A percentile compares a stretch with the other conserved stretches of the same genome.
phyloP scores from a whole-genome alignment of 1,140 invertebrate genomes.

The Hyphantria cunea region DNA sequence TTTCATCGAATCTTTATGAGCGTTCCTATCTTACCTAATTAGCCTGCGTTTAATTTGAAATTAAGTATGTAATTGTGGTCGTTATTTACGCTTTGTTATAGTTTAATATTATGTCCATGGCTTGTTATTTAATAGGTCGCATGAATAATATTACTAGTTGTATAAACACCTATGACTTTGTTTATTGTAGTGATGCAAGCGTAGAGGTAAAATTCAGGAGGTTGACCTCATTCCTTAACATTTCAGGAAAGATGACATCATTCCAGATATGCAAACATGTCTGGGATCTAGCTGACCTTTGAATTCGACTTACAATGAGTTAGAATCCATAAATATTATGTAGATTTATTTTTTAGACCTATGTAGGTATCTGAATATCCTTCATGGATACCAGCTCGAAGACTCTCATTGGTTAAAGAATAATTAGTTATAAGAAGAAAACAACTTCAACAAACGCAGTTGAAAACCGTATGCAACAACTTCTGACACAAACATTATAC shows the following conservation, averaged over 20 bases:
- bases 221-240: conserved; percentile 7
- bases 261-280: conserved; percentile 13
- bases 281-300: conserved; percentile 24
- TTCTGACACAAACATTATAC: not conserved
- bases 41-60: conserved; percentile 15
- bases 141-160: not conserved
- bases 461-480: too few species aligned
- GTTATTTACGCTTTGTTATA: not conserved
- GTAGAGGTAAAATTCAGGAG: conserved; percentile 5
- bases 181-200: not conserved
- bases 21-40: conserved; percentile 21
- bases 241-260: conserved; percentile 9
- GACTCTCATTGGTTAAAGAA: not conserved
- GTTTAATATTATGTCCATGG: not conserved
- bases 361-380: not conserved
- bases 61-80: not conserved
- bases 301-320: conserved; percentile 15
- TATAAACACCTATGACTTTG: conserved; percentile 1
- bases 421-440: not conserved
- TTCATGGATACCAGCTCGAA: conserved; percentile 5
- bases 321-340: conserved; percentile 15
- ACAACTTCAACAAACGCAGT: too few species aligned
- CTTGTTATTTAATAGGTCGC: not conserved
- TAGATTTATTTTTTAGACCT: conserved; percentile 8
- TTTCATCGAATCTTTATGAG: conserved; percentile 19